phyloP scores from a whole-genome alignment of 2,113 vertebrate genomes.

The Cyprichromis sp. region DNA sequence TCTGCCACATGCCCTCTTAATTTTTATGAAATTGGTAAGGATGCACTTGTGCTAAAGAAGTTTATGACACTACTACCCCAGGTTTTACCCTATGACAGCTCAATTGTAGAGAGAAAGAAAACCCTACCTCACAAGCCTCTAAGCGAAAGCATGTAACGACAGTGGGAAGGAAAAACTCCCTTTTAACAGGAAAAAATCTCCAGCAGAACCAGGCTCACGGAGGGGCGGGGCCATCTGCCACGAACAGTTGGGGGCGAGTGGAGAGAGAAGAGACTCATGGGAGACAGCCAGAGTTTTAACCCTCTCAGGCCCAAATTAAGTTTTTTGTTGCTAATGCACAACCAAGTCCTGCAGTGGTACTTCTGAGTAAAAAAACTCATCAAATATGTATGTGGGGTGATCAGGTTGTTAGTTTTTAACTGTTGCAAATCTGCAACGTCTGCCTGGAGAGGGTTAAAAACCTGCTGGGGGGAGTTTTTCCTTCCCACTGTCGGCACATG shows the following conservation, averaged over 20 bases:
- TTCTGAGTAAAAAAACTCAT: neutral
- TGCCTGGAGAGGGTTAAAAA: neutral
- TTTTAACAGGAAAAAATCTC: neutral
- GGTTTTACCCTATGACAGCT: neutral
- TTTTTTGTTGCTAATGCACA: neutral
- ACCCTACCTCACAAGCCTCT: neutral
- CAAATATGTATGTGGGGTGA: neutral
- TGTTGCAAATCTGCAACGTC: neutral
- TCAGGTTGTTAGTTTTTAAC: fast-evolving
- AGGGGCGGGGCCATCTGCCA: neutral
- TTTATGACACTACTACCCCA: neutral
- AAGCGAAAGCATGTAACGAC: neutral
- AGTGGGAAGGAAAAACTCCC: neutral
- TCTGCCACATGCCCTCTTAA: neutral
- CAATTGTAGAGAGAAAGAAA: neutral
- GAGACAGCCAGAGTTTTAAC: neutral
- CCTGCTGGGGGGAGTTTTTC: neutral
- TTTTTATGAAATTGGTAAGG: neutral
- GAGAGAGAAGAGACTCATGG: neutral
- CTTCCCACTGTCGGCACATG: neutral
- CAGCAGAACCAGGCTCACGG: neutral
- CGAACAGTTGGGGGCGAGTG: neutral
- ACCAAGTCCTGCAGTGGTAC: neutral
- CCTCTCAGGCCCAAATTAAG: fast-evolving
- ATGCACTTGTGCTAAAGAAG: fast-evolving